A percentile compares a stretch with the other conserved stretches of the same genome.
phyloP scores from a whole-genome alignment of 2,113 vertebrate genomes.

The Cephalophus harveyi region DNA sequence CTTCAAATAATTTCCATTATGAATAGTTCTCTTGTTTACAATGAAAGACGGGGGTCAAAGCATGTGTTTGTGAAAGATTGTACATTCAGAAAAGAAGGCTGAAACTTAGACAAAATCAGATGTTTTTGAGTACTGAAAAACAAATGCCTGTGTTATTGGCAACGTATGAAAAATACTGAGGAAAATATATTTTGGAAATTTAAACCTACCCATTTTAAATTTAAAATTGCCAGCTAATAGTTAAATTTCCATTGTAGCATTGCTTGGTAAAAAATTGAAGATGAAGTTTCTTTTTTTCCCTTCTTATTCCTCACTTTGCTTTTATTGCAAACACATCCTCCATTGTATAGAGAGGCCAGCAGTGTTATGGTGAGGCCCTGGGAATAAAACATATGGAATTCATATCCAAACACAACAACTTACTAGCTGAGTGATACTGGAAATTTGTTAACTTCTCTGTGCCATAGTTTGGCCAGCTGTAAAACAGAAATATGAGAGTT shows the following conservation, averaged over 20 bases:
- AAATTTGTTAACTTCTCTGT: neutral
- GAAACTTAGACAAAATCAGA: neutral
- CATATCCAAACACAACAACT: neutral
- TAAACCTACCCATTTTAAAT: neutral
- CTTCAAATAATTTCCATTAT: neutral
- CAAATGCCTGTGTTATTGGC: neutral
- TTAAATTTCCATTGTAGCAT: neutral
- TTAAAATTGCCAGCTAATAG: neutral
- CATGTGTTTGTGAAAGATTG: neutral
- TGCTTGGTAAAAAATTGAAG: neutral
- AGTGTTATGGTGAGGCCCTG: neutral
- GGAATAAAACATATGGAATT: neutral
- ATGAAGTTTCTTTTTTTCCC: neutral
- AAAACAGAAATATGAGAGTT: neutral
- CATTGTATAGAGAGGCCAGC: neutral
- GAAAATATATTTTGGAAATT: neutral
- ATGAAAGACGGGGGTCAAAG: neutral
- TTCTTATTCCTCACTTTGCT: neutral
- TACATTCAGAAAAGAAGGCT: neutral
- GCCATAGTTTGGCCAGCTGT: neutral
- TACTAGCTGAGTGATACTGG: neutral
- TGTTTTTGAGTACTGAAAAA: neutral
- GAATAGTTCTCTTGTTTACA: neutral
- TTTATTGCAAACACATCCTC: neutral
- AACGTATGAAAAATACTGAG: neutral